Conservation (phyloP, 1,140 invertebrate species). For the Caenorhabditis elegans region WBcel235 BX284603.4:9778501-9779000, state of each 20-base stretch:
- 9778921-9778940: too few relatives aligned
- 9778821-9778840: conserved; percentile 11
- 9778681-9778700: neutral
- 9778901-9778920: too few relatives aligned
- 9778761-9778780: neutral
- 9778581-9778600: neutral
- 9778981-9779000: neutral
- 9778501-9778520: conserved; percentile 82
- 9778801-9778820: neutral
- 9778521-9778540: conserved; percentile 99
- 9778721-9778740: too few relatives aligned
- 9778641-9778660: neutral
- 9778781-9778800: neutral
- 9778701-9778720: too few relatives aligned
- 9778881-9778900: too few relatives aligned
- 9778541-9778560: conserved; percentile 79
- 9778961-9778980: too few relatives aligned
- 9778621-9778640: too few relatives aligned
- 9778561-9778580: neutral
- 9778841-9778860: too few relatives aligned
- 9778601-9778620: neutral
- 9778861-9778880: too few relatives aligned
- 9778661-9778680: conserved; percentile 3
- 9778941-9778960: too few relatives aligned
- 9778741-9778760: too few relatives aligned